phyloP scores from a whole-genome alignment of 2,888 invertebrate species.

The Agriopis aurantiaria region DNA sequence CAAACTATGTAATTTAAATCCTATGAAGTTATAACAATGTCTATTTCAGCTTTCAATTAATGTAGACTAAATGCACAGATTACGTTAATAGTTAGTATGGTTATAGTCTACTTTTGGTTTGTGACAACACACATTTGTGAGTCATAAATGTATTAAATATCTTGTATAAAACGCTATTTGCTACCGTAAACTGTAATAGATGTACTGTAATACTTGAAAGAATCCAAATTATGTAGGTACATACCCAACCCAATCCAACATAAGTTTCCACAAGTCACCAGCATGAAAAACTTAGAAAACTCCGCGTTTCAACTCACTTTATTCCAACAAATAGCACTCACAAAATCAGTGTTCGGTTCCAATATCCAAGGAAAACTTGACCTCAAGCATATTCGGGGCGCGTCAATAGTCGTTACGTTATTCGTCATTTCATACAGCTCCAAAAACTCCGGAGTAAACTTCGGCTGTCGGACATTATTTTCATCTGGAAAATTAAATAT shows the following conservation, averaged over 20 bases:
- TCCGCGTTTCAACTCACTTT: conserved; percentile 2
- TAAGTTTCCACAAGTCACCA: background rate
- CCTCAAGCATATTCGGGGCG: conserved; percentile 73
- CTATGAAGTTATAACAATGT: no score
- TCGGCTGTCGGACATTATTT: conserved; percentile 70
- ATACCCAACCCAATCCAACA: background rate
- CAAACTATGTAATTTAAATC: no score
- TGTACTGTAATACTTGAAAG: no score
- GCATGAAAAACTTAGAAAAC: background rate
- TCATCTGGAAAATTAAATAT: conserved; percentile 64
- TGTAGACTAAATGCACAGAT: no score
- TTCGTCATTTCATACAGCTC: conserved; percentile 72
- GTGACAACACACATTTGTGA: no score
- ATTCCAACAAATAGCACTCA: conserved; percentile 51
- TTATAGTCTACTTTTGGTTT: no score
- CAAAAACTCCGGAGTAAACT: conserved; percentile 74
- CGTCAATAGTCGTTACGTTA: conserved; percentile 76
- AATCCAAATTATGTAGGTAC: background rate
- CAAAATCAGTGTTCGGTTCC: conserved; percentile 78
- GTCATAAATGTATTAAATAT: no score
- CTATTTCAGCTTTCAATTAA: no score
- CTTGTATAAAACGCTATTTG: no score
- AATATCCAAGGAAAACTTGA: conserved; percentile 82
- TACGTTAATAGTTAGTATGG: no score
- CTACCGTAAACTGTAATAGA: no score